Evolutionary conservation across 2,113 vertebrate species (phyloP).

Genomic region (Vulpes ferrilata): DNA sequence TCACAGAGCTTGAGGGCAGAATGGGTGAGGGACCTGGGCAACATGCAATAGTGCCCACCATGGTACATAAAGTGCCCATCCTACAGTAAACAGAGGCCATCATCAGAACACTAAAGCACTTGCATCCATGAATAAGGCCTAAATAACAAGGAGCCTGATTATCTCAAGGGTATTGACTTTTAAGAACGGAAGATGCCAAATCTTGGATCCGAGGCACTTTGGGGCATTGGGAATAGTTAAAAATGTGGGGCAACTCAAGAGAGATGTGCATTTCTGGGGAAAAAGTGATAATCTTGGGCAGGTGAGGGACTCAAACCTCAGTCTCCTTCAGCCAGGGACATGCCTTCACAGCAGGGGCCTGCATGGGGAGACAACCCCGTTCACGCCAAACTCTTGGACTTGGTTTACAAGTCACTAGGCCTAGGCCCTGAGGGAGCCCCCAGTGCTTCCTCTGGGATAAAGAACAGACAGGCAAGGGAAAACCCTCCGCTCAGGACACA

Average conservation of each 20-base stretch:
- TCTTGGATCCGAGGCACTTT: neutral
- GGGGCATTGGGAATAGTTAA: neutral
- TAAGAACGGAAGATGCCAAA: neutral
- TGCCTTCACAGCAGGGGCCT: neutral
- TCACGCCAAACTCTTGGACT: neutral
- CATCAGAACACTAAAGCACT: neutral
- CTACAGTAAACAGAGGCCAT: neutral
- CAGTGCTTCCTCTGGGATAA: neutral
- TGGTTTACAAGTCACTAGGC: neutral
- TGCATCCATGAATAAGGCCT: neutral
- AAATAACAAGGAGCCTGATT: neutral
- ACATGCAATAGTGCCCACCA: neutral
- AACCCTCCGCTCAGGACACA: neutral
- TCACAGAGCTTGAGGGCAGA: neutral
- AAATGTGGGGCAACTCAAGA: neutral
- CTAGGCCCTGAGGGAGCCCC: neutral
- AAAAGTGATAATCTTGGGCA: no score
- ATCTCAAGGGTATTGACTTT: neutral
- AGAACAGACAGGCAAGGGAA: conserved; percentile 31
- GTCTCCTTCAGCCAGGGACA: neutral
- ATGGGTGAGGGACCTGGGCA: neutral
- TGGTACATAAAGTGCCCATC: rapidly evolving
- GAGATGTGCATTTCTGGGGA: neutral
- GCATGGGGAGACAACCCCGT: neutral
- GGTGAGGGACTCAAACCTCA: neutral